These are phyloP conservation scores for Eptesicus fuscus DNA, from an alignment of 2,113 vertebrate genomes.

Conservation along the genomic window DNA sequence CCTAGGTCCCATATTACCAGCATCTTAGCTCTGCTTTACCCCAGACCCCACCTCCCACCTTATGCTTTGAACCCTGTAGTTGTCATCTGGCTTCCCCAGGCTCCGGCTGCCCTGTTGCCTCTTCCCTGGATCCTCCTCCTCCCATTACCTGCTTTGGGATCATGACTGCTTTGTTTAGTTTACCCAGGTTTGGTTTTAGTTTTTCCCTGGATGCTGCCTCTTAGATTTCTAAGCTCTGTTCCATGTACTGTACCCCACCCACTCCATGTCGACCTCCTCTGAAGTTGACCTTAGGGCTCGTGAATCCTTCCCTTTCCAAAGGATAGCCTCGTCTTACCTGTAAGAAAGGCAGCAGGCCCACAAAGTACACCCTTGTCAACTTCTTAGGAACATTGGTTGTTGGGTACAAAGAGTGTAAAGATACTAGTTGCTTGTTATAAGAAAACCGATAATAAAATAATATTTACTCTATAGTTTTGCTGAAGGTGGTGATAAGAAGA, in stretches of 20 bases:
- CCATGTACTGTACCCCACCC: background rate
- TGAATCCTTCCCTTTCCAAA: background rate
- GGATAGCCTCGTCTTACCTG: background rate
- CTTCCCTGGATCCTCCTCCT: background rate
- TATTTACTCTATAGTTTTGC: background rate
- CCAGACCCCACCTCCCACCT: background rate
- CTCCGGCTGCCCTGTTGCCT: background rate
- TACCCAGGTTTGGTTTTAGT: background rate
- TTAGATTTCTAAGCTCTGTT: background rate
- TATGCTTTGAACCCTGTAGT: background rate
- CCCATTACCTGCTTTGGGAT: background rate
- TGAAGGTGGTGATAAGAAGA: background rate
- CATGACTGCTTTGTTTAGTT: background rate
- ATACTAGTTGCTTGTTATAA: background rate
- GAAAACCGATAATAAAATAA: background rate
- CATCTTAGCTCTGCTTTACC: background rate
- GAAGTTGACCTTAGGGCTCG: background rate
- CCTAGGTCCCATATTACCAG: background rate
- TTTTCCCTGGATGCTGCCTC: background rate
- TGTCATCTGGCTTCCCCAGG: background rate
- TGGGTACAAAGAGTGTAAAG: background rate
- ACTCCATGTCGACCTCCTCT: background rate
- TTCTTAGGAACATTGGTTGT: background rate
- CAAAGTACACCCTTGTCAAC: background rate
- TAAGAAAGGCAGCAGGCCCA: background rate